These are phyloP conservation scores for Bufo gargarizans DNA, from an alignment of 2,113 vertebrate genomes.

Conservation along the genomic window DNA sequence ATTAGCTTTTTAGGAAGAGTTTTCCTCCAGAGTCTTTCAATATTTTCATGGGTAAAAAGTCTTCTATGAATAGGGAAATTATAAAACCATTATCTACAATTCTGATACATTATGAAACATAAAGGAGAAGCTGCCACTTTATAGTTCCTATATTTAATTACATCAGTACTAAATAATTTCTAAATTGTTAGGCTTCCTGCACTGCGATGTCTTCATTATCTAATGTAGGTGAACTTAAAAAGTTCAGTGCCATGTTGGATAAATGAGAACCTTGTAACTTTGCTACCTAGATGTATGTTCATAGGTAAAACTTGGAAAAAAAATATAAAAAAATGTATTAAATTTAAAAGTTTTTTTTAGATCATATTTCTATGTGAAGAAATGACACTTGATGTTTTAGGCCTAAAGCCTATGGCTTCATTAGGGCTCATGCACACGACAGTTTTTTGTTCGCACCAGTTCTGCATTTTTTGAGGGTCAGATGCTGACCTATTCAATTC, in stretches of 20 bases:
- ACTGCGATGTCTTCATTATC: background rate
- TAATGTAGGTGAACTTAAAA: background rate
- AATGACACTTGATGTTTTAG: background rate
- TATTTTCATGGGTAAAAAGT: constrained; percentile 11
- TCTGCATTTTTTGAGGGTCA: too few relatives aligned
- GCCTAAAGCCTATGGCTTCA: background rate
- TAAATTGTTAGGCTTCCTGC: background rate
- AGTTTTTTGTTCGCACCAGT: too few relatives aligned
- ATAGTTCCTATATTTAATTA: constrained; percentile 3
- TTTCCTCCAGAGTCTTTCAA: constrained; percentile 7
- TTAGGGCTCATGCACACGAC: too few relatives aligned
- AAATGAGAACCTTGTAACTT: background rate
- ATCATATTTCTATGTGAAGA: background rate
- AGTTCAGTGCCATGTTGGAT: background rate
- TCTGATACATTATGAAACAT: constrained; percentile 10
- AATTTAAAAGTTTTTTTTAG: background rate
- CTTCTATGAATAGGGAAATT: constrained; percentile 8
- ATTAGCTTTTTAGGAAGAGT: constrained; percentile 16
- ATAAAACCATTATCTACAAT: constrained; percentile 3
- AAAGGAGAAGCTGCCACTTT: constrained; percentile 7
- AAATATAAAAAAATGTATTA: background rate
- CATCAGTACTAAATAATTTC: background rate
- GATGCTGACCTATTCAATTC: too few relatives aligned
- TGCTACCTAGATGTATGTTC: background rate
- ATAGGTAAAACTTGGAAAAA: too few relatives aligned